phyloP scores from a whole-genome alignment of 2,113 vertebrate species.

The Bos indicus region DNA sequence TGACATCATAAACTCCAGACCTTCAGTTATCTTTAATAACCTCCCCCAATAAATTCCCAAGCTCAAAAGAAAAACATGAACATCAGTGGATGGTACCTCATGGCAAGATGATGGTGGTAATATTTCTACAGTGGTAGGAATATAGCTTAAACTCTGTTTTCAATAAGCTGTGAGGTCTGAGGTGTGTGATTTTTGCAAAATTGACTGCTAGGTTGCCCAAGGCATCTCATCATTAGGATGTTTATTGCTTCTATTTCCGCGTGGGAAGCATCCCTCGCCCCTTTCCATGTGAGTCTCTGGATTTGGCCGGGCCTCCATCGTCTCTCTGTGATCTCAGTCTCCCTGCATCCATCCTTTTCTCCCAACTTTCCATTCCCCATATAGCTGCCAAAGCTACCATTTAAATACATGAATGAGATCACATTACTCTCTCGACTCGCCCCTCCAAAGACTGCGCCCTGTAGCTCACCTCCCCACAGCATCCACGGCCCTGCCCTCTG shows the following conservation, averaged over 20 bases:
- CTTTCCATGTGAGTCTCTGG: background rate
- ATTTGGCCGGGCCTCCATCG: accelerated
- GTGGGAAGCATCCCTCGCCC: background rate
- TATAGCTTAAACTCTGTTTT: background rate
- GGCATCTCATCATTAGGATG: background rate
- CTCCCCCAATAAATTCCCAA: background rate
- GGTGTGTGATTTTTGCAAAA: background rate
- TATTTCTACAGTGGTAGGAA: background rate
- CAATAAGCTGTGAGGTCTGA: background rate
- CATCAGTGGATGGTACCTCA: background rate
- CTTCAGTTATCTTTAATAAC: background rate
- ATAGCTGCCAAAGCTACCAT: background rate
- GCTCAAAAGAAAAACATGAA: background rate
- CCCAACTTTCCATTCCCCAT: background rate
- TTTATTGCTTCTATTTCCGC: accelerated
- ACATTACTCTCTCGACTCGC: background rate
- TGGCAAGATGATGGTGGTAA: background rate
- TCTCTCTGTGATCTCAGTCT: background rate
- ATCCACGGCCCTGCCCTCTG: accelerated
- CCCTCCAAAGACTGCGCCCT: background rate
- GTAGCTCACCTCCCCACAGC: accelerated
- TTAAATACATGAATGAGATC: background rate
- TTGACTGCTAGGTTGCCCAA: too few species aligned
- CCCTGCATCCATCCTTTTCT: background rate
- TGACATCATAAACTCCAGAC: background rate